Evolutionary conservation across 2,888 invertebrate species (phyloP), one percentile per base, ranked within the genome.

Genomic region (Campoplex capitator): DNA sequence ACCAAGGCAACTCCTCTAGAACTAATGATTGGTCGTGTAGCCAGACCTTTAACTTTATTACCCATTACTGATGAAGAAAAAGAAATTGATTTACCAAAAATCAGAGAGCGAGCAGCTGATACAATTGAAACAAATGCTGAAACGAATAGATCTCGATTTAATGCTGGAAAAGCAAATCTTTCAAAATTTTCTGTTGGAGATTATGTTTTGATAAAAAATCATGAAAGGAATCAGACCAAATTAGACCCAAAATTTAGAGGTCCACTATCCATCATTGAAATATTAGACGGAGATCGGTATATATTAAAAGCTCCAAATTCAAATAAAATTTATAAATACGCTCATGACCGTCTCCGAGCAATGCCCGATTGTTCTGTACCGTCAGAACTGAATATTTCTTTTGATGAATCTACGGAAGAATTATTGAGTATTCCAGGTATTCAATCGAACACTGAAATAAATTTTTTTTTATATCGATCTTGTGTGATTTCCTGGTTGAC

Each of bases 1-100:
- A 92, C 91, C 0, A 90, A 90, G 71, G 84, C 90, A 0, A 89
- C 88, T 51, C 91, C 92, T 1, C 62, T 91, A 3, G 91, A 93
- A 77, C 54, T 93, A 3, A 32, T 93, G 32, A 91, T 93, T 8
- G 91, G 92, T 28, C 89, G 84, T 76, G 86, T 92, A 54, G 54
- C n/a, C 8, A 86, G 85, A 83, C 88, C 88, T 18, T 84, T 88
- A 45, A 70, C 51, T 4, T 45, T 89, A 32, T 51, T 86, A 74
- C 48, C 75, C 8, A 23, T 70, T 38, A 38, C 45, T 68, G 75
- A 79, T 42, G 68, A 86, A 56, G 75, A 77, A 45, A 76, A 71
- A 58, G 67, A 84, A 77, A 65, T 84, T 28, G 71, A 86, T 42
- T 62, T 86, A n/a, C 11, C 28, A 23, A 48, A 81, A 32, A 75